phyloP scores from a whole-genome alignment of 2,113 vertebrate genomes.

The Lagopus muta region DNA sequence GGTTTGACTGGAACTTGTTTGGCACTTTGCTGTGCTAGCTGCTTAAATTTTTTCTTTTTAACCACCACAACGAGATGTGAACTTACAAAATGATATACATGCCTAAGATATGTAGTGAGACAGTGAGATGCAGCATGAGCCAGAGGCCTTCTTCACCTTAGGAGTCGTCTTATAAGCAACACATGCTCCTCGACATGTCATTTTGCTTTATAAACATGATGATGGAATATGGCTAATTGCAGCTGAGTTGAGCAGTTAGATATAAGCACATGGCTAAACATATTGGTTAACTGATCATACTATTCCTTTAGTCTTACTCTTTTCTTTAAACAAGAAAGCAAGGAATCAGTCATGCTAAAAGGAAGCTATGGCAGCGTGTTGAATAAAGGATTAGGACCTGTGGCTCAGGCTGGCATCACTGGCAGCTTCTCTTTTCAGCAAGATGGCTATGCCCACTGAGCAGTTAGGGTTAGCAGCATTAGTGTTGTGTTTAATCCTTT shows the following conservation, averaged over 20 bases:
- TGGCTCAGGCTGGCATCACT: slow-evolving; percentile 12
- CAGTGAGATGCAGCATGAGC: neutral
- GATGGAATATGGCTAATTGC: slow-evolving; percentile 35
- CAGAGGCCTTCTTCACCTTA: slow-evolving; percentile 51
- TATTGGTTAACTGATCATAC: slow-evolving; percentile 18
- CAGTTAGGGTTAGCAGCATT: slow-evolving; percentile 46
- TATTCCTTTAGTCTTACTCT: neutral
- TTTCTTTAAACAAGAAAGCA: neutral
- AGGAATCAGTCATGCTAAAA: neutral
- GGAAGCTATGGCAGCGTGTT: slow-evolving; percentile 6
- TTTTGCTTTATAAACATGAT: slow-evolving; percentile 16
- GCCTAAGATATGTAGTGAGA: slow-evolving; percentile 13
- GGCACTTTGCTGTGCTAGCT: slow-evolving; percentile 19
- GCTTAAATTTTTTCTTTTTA: neutral
- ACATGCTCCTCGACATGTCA: slow-evolving; percentile 19
- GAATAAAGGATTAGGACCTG: slow-evolving; percentile 7
- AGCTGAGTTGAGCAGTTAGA: slow-evolving; percentile 37
- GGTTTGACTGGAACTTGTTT: neutral
- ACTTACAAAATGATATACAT: neutral
- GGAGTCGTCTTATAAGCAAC: slow-evolving; percentile 29
- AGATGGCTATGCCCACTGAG: slow-evolving; percentile 31
- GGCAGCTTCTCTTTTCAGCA: neutral
- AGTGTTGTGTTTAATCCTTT: slow-evolving; percentile 52
- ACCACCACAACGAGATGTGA: neutral
- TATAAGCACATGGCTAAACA: slow-evolving; percentile 33